phyloP scores from a whole-genome alignment of 2,888 invertebrate genomes.

The Heliconius cydno region DNA sequence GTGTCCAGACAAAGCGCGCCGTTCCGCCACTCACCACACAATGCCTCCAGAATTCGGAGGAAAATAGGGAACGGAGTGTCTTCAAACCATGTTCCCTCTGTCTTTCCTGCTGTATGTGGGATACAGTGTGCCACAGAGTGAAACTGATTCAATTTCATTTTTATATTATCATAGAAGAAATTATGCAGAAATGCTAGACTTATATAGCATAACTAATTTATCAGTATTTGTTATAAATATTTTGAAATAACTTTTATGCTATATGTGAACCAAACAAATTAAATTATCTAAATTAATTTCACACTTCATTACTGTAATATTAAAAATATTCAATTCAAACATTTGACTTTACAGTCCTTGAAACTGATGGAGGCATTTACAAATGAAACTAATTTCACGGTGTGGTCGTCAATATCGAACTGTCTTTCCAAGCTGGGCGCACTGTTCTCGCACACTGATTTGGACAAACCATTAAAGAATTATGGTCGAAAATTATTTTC shows the following conservation, averaged over 20 bases:
- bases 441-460: constrained; percentile 91
- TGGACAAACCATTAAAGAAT: constrained; percentile 87
- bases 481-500: constrained; percentile 90
- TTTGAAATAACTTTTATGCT: background rate
- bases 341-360: constrained; percentile 75
- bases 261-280: background rate
- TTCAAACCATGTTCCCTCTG: no score
- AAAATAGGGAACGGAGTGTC: no score
- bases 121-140: no score
- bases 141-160: background rate
- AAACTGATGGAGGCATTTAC: constrained; percentile 93
- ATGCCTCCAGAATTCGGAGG: no score
- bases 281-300: background rate
- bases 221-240: background rate
- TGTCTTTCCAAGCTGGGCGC: constrained; percentile 90
- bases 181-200: background rate
- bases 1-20: no score
- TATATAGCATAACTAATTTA: background rate
- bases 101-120: no score
- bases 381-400: constrained; percentile 95
- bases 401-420: constrained; percentile 93
- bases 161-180: background rate
- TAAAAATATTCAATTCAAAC: background rate
- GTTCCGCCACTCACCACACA: no score
- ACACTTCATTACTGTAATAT: background rate